These are phyloP conservation scores for Drosophila maculinotata DNA, from an alignment of 2,888 invertebrate genomes.

Conservation along the genomic window DNA sequence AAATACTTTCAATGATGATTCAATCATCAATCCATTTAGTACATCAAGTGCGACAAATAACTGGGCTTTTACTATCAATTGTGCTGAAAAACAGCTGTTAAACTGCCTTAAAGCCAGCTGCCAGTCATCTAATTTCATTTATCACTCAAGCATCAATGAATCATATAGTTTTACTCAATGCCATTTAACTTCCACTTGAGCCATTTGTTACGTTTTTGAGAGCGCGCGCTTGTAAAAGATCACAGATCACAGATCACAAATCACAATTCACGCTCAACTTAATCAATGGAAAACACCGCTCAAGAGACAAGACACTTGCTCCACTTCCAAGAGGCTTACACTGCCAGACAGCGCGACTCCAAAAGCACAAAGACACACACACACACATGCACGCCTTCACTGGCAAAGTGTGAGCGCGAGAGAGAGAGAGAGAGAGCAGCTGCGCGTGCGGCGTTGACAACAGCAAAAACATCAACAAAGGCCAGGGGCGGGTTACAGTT, in stretches of 20 bases:
- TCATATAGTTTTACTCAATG: not conserved
- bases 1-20: constrained; percentile 11
- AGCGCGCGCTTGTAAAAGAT: constrained; percentile 13
- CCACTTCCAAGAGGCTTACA: constrained; percentile 65
- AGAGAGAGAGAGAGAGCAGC: constrained; percentile 23
- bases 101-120: not conserved
- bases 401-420: not conserved
- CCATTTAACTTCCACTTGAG: not conserved
- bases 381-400: constrained; percentile 5
- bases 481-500: constrained; percentile 51
- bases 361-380: constrained; percentile 26
- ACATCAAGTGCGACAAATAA: not conserved
- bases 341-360: constrained; percentile 73
- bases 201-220: not conserved
- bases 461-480: constrained; percentile 12
- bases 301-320: constrained; percentile 64
- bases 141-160: not conserved
- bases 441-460: constrained; percentile 62
- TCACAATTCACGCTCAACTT: constrained; percentile 5
- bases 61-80: too few species aligned
- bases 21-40: not conserved
- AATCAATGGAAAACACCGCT: constrained; percentile 12
- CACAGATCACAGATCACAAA: constrained; percentile 4
- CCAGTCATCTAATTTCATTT: not conserved
- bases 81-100: too few species aligned